Evolutionary conservation across 2,797 vertebrate species (phyloP).

Genomic region (Anabas testudineus): DNA sequence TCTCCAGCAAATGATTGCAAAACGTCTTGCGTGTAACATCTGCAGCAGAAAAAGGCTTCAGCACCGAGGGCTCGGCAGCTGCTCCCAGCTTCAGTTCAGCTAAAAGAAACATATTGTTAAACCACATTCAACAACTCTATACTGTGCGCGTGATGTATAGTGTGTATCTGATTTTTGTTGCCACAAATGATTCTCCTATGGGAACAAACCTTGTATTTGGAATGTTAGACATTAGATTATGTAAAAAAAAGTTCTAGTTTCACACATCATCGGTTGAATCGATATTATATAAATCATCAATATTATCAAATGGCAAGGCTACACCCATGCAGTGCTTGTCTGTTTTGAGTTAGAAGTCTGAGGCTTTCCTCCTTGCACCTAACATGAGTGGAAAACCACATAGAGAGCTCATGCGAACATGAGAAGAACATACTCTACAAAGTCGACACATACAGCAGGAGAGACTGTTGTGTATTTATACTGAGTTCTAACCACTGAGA

Average conservation of each 20-base stretch:
- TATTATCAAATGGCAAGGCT: slow-evolving; percentile 2
- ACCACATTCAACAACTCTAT: slow-evolving; percentile 31
- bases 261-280: slow-evolving; percentile 30
- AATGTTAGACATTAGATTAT: neutral
- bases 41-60: slow-evolving; percentile 35
- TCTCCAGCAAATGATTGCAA: slow-evolving; percentile 30
- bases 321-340: neutral
- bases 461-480: neutral
- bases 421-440: slow-evolving; percentile 8
- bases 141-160: slow-evolving; percentile 18
- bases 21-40: slow-evolving; percentile 20
- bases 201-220: neutral
- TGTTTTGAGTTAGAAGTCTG: slow-evolving; percentile 31
- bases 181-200: slow-evolving; percentile 11
- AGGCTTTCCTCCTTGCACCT: slow-evolving; percentile 1
- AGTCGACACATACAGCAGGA: slow-evolving; percentile 4
- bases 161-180: slow-evolving; percentile 31
- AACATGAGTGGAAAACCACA: slow-evolving; percentile 32
- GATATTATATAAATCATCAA: too few species aligned
- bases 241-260: slow-evolving; percentile 1
- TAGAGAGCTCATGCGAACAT: slow-evolving; percentile 14
- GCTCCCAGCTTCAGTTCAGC: slow-evolving; percentile 26
- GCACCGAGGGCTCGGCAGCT: slow-evolving; percentile 40
- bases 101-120: slow-evolving; percentile 34
- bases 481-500: neutral